A percentile compares a stretch with the other conserved stretches of the same genome.
These are phyloP conservation scores for Eretmochelys imbricata DNA, from an alignment of 2,113 vertebrate species.

Conservation along the genomic window DNA sequence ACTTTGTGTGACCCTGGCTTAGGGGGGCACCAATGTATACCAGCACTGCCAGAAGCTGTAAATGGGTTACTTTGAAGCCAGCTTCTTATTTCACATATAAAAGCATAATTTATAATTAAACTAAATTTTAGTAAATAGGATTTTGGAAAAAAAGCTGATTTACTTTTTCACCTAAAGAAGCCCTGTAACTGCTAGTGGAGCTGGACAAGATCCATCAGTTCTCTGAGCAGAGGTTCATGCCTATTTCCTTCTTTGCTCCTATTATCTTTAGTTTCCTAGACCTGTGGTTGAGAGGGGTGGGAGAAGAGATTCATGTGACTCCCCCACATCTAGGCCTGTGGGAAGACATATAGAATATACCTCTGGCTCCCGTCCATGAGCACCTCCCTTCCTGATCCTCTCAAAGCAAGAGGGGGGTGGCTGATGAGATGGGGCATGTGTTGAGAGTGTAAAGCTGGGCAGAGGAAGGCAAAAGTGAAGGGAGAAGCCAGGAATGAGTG, in stretches of 20 bases:
- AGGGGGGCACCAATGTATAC: background rate
- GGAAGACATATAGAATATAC: background rate
- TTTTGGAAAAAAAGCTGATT: slow-evolving; percentile 1
- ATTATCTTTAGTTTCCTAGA: background rate
- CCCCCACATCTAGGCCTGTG: background rate
- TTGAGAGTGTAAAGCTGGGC: background rate
- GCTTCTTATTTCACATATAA: background rate
- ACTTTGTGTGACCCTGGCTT: background rate
- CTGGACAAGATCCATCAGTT: background rate
- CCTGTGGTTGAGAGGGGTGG: background rate
- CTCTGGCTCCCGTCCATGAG: background rate
- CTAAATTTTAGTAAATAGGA: background rate
- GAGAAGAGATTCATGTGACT: background rate
- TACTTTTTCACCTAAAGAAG: background rate
- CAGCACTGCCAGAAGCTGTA: background rate
- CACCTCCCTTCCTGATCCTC: background rate
- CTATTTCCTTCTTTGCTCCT: slow-evolving; percentile 20
- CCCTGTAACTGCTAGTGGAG: background rate
- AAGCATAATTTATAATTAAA: background rate
- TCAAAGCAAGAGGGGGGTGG: background rate
- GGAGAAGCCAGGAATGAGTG: background rate
- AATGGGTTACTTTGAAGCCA: background rate
- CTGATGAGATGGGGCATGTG: background rate
- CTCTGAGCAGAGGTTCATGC: background rate
- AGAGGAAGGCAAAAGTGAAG: background rate